Evolutionary conservation across 2,113 vertebrate genomes (phyloP).

Genomic region (Oenanthe oenanthe): DNA sequence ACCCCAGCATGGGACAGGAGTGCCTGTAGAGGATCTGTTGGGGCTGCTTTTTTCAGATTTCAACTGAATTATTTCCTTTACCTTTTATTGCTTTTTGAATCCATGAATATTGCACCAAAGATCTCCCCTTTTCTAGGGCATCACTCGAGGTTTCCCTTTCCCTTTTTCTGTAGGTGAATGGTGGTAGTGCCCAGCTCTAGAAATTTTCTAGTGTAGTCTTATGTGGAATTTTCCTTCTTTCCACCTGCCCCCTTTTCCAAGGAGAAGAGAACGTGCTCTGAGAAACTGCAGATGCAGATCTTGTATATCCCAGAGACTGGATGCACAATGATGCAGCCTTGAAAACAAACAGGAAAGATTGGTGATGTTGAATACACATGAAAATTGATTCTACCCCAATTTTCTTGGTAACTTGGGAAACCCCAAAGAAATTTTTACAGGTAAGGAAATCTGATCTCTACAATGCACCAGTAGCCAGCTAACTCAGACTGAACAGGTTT

Average conservation of each 20-base stretch:
- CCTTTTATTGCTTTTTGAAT: neutral
- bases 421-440: neutral
- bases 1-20: neutral
- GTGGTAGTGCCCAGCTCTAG: neutral
- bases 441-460: neutral
- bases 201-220: neutral
- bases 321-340: neutral
- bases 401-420: neutral
- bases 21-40: neutral
- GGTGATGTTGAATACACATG: neutral
- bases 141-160: neutral
- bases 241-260: neutral
- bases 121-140: neutral
- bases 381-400: neutral
- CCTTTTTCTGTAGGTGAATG: neutral
- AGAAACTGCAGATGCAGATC: neutral
- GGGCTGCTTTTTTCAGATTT: neutral
- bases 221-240: neutral
- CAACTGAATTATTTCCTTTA: neutral
- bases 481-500: neutral
- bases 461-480: neutral
- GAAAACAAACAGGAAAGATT: neutral
- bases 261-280: neutral
- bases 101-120: neutral
- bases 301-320: neutral